Evolutionary conservation across 2,888 invertebrate genomes (phyloP).

Genomic region (Rhamphomyia laevipes): DNA sequence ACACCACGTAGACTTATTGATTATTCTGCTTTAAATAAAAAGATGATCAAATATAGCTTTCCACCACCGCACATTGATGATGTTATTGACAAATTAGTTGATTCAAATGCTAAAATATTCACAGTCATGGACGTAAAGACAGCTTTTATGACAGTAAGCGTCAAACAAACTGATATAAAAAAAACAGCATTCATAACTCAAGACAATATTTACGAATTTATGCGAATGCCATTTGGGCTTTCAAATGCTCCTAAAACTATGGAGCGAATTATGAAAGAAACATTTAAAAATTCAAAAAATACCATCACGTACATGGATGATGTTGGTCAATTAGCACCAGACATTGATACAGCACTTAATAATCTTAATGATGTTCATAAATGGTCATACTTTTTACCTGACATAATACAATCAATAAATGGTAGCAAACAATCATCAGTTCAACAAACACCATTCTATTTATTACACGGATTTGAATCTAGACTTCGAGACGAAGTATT

Average conservation of each 20-base stretch:
- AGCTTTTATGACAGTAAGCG: conserved; percentile 1
- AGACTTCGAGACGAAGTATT: neutral
- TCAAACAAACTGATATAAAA: neutral
- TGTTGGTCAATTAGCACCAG: conserved; percentile 1
- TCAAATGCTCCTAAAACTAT: neutral
- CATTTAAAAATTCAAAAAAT: neutral
- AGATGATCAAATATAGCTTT: conserved; percentile 1
- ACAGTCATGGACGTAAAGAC: conserved; percentile 4
- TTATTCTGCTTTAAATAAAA: conserved; percentile 3
- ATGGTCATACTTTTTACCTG: conserved; percentile 3
- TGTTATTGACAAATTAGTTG: neutral
- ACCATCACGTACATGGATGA: neutral
- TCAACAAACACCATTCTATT: neutral
- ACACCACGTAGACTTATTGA: conserved; percentile 3
- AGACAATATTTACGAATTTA: conserved; percentile 4
- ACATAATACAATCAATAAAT: conserved; percentile 2
- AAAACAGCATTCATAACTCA: conserved; percentile 7
- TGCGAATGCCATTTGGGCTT: neutral
- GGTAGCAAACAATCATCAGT: neutral
- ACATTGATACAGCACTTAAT: neutral
- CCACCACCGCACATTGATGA: conserved; percentile 4
- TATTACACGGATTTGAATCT: neutral
- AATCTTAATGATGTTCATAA: neutral
- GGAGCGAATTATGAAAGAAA: neutral
- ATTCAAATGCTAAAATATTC: neutral